Conservation (phyloP, 2,888 invertebrate species). For the Clanis bilineata region DNA sequence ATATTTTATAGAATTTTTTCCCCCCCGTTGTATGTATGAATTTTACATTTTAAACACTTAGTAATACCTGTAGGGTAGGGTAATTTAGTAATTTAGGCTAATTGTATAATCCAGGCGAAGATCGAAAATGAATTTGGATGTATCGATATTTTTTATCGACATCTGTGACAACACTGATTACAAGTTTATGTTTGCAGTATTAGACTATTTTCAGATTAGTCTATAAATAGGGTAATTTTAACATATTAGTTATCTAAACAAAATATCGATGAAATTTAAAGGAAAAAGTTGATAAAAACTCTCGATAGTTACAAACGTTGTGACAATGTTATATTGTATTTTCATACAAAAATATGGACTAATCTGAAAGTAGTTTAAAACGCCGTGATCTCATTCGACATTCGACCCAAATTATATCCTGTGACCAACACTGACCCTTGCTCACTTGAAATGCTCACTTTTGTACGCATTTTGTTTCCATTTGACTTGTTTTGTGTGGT, state of each 20-base stretch:
- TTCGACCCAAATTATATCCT: slow-evolving; percentile 26
- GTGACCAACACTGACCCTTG: slow-evolving; percentile 22
- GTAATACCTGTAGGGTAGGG: slow-evolving; percentile 12
- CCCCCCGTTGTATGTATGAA: slow-evolving; percentile 10
- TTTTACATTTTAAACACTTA: slow-evolving; percentile 16
- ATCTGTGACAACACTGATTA: not conserved
- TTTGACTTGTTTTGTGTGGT: slow-evolving; percentile 22
- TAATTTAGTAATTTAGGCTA: slow-evolving; percentile 16
- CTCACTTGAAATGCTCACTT: slow-evolving; percentile 38
- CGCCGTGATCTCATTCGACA: slow-evolving; percentile 32
- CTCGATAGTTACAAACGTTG: too few relatives aligned
- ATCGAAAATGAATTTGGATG: not conserved
- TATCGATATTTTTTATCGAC: slow-evolving; percentile 14
- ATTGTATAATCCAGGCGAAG: slow-evolving; percentile 12
- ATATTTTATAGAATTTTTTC: slow-evolving; percentile 18
- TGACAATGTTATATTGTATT: not conserved
- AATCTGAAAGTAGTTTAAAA: not conserved
- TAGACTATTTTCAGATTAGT: slow-evolving; percentile 3
- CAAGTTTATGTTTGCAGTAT: not conserved
- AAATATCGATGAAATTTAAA: not conserved
- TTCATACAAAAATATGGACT: not conserved
- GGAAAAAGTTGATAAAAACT: not conserved
- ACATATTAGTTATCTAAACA: not conserved
- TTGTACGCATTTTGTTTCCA: slow-evolving; percentile 17
- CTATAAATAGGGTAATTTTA: not conserved